Conservation (phyloP, 2,888 invertebrate species). For the Cryptocephalus moraei region DNA sequence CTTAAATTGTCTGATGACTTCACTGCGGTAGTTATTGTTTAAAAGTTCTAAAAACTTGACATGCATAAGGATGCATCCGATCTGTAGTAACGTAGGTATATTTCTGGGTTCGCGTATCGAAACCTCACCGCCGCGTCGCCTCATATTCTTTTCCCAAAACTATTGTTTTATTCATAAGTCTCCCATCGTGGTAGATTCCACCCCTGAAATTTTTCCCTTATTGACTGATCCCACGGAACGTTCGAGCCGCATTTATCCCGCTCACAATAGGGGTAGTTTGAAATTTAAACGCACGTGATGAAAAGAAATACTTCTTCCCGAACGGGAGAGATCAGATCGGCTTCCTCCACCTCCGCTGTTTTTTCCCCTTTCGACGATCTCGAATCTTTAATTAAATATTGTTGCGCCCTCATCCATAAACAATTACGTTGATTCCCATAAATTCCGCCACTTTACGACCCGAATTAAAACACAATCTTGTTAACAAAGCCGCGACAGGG, state of each 20-base stretch:
- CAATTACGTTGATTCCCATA: not conserved
- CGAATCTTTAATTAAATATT: no score
- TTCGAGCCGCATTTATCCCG: slow-evolving; percentile 34
- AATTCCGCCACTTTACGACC: not conserved
- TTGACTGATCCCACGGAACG: slow-evolving; percentile 37
- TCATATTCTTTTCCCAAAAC: slow-evolving; percentile 30
- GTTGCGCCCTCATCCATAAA: no score
- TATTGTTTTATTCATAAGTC: slow-evolving; percentile 43
- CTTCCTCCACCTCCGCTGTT: no score
- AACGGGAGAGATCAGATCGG: no score
- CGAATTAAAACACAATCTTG: not conserved
- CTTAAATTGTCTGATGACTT: no score
- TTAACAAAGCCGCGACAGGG: not conserved
- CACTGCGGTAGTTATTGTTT: no score
- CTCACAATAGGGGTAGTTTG: slow-evolving; percentile 32
- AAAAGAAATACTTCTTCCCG: slow-evolving; percentile 24
- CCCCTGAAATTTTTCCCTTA: slow-evolving; percentile 36
- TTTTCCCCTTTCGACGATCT: no score
- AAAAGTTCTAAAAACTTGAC: no score
- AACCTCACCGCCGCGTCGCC: no score
- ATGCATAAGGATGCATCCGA: no score
- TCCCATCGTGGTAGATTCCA: slow-evolving; percentile 31
- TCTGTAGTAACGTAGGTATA: no score
- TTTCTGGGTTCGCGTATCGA: no score
- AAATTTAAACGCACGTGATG: slow-evolving; percentile 33